Evolutionary conservation across 92 coral and sea anemone species (phyloP), one percentile per base, ranked within the genome.

Genomic region (Parazoanthus swiftii): DNA sequence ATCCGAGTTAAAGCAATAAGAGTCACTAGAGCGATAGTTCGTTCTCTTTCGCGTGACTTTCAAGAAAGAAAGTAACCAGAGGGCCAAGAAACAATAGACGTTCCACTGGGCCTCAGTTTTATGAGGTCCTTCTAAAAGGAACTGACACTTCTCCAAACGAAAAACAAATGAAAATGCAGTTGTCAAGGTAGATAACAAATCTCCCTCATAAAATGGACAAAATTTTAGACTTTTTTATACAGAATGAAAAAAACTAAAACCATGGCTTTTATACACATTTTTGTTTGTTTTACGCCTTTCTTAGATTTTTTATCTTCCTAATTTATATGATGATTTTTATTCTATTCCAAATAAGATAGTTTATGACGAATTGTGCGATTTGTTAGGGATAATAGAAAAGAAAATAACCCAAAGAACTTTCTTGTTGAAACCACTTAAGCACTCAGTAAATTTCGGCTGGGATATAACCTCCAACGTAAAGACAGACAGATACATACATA

Each of bases 71-170:
- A 66, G n/a, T 29, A 6, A 35, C 16, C 38, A 46, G 44, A 26
- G 77, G 23, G 33, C n/a, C 5, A 50, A 46, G 38, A 26, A 44
- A 26, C 3, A 8, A n/a, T 44, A 7, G 29, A 79, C n/a, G 20
- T 48, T 46, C 36, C 29, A 11, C 18, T 46, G 39, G 37, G 43
- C 75, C 77, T 84, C 87, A 84, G 79, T 84, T 84, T 46, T 71
- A 84, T 71, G 87, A 71, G 77, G 66, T 10, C 37, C 79, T 18
- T 38, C 8, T 23, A 48, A 25, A 46, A 29, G 50, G 4, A 48
- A 15, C 78, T 84, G 42, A 71, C 42, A 20, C 42, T 14, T 72
- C 37, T 46, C 63, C 36, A 68, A 67, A 70, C 51, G 50, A 42
- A 67, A 43, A 42, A 4, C 0, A 37, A 21, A 36, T 33, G 16